Base-by-base conservation (phyloP, 1,140 invertebrate species). In the Lineus longissimus region DNA sequence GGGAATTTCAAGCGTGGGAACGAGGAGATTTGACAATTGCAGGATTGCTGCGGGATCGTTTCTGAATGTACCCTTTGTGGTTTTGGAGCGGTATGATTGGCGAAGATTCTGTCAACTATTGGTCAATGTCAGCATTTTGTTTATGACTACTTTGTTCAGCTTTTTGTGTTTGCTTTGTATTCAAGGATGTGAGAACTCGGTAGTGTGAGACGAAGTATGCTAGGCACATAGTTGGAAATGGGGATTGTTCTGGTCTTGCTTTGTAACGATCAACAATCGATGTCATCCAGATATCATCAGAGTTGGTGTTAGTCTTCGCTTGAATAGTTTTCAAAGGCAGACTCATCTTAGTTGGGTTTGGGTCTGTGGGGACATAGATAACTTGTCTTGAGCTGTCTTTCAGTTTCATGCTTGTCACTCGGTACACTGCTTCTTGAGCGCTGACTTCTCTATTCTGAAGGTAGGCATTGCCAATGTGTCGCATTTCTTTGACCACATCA, bases 131-230 rank as follows among this genome's bases (percentile, higher is more conserved):
- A 45, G 22, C 23, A 40, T 40, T 54, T n/a, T 61, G 45, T 54
- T 56, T 56, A 22, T 19, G 19, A 17, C 17, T 51, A 47, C 57
- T 55, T 55, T 36, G 47, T 61, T 67, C 41, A 40, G 47, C 40
- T 22, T 36, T 15, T 36, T 36, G 6, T 36, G 33, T 7, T 4
- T 36, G 33, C 15, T 15, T 36, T 7, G 33, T 15, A 36, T 36
- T 36, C 15, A 36, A 36, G 4, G 23, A 17, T 54, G 62, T 33
- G 13, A 68, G 31, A 33, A 65, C 55, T 23, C 63, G 31, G 45
- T 59, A 68, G 17, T 62, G 33, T 15, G 66, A 61, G 41, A 54
- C 64, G 55, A 68, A 68, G 31, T 30, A 51, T n/a, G 63, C 67
- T 15, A 64, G n/a, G 58, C 66, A 68, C 61, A 67, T 61, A 9